A percentile compares a stretch with the other conserved stretches of the same genome.
phyloP scores from a whole-genome alignment of 2,888 invertebrate species.

The Eumerus sabulonum region DNA sequence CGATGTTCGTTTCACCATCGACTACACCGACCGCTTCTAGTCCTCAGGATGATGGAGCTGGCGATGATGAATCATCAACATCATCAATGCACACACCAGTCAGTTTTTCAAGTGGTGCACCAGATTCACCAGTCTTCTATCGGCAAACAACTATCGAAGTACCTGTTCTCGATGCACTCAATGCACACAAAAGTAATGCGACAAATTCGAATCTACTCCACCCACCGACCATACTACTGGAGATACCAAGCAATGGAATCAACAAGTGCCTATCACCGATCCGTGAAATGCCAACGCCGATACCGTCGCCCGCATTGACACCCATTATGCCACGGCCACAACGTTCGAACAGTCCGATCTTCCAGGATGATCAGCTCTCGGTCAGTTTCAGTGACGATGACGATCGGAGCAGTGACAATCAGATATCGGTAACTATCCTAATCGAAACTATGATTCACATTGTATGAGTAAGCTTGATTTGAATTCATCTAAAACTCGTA shows the following conservation, averaged over 20 bases:
- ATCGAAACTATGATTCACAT: slow-evolving; percentile 15
- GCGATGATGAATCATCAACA: slow-evolving; percentile 86
- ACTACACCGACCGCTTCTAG: slow-evolving; percentile 87
- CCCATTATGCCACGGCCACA: slow-evolving; percentile 81
- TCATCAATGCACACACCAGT: slow-evolving; percentile 84
- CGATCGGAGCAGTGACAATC: slow-evolving; percentile 74
- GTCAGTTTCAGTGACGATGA: slow-evolving; percentile 79
- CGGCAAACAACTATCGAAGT: slow-evolving; percentile 81
- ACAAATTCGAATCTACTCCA: slow-evolving; percentile 82
- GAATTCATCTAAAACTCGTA: neutral
- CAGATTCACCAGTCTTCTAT: slow-evolving; percentile 83
- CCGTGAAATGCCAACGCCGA: slow-evolving; percentile 87
- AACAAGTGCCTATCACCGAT: slow-evolving; percentile 90
- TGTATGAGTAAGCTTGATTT: slow-evolving; percentile 54
- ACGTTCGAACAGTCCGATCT: slow-evolving; percentile 73
- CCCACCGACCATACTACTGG: slow-evolving; percentile 87
- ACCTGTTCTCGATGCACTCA: slow-evolving; percentile 84
- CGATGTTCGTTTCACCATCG: slow-evolving; percentile 83
- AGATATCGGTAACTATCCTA: slow-evolving; percentile 71
- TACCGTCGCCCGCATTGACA: slow-evolving; percentile 85
- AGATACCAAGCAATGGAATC: slow-evolving; percentile 84
- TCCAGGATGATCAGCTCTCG: slow-evolving; percentile 73
- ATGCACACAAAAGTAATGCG: slow-evolving; percentile 82
- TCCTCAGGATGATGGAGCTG: slow-evolving; percentile 86
- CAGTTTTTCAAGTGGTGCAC: slow-evolving; percentile 81